These are phyloP conservation scores for Rhyacichthys aspro DNA, from an alignment of 2,797 vertebrate genomes.

Conservation along the genomic window DNA sequence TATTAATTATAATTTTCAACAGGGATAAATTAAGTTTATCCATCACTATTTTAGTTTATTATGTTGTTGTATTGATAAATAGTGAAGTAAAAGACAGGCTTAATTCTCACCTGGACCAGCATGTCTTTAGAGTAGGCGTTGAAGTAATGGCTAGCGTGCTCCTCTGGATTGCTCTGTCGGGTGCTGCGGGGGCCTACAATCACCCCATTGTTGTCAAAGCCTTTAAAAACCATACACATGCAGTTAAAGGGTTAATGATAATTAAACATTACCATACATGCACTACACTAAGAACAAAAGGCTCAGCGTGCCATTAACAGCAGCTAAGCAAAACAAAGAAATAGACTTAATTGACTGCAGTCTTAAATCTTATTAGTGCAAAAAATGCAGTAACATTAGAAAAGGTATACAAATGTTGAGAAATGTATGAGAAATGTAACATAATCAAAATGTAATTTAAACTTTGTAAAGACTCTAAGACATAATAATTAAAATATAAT, in stretches of 20 bases:
- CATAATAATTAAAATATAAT: no score
- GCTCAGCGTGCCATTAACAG: neutral
- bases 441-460: neutral
- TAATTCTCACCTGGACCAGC: slow-evolving; percentile 88
- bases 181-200: slow-evolving; percentile 93
- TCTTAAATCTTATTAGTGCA: no score
- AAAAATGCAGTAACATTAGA: neutral
- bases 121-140: slow-evolving; percentile 97
- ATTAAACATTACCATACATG: neutral
- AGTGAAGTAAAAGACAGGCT: slow-evolving; percentile 1
- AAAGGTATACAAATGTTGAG: neutral
- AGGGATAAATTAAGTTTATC: neutral
- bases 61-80: neutral
- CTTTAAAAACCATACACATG: slow-evolving; percentile 67
- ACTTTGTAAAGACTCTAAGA: no score
- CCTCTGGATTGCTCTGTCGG: slow-evolving; percentile 94
- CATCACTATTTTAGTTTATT: no score
- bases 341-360: neutral
- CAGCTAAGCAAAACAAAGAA: neutral
- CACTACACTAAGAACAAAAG: neutral
- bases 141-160: slow-evolving; percentile 95
- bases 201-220: slow-evolving; percentile 95
- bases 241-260: slow-evolving; percentile 3
- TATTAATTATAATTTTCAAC: no score
- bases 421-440: neutral